Evolutionary conservation across 2,888 invertebrate species (phyloP).

Genomic region (Bursaphelenchus okinawaensis): DNA sequence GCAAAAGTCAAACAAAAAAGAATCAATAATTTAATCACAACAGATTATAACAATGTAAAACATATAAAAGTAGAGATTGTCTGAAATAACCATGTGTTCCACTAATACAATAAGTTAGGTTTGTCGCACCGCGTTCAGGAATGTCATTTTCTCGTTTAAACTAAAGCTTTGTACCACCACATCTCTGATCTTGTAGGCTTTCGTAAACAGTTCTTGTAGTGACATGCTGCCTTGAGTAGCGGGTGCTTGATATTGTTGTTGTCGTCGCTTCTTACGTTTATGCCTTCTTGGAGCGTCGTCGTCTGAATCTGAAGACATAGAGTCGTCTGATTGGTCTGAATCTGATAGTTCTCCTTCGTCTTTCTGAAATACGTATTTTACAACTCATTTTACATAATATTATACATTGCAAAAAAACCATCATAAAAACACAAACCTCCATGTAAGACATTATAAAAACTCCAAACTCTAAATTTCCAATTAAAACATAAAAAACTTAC

Average conservation of each 20-base stretch:
- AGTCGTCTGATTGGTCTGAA: background rate
- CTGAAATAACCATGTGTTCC: background rate
- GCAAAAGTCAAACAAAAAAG: background rate
- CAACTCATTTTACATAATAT: too few species aligned
- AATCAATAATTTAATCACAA: too few species aligned
- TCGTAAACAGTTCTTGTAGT: background rate
- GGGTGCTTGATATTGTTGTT: background rate
- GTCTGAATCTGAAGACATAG: conserved; percentile 6
- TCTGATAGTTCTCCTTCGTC: conserved; percentile 12
- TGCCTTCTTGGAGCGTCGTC: background rate
- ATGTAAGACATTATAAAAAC: too few species aligned
- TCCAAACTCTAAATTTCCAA: too few species aligned
- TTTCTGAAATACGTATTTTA: conserved; percentile 8
- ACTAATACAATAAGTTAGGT: background rate
- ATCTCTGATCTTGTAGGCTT: background rate
- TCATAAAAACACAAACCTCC: too few species aligned
- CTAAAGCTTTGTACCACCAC: conserved; percentile 2
- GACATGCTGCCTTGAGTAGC: background rate
- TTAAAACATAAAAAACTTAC: too few species aligned
- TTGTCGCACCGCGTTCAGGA: background rate
- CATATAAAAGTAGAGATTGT: too few species aligned
- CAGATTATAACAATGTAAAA: background rate
- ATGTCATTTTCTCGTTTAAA: conserved; percentile 1
- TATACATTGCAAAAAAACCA: too few species aligned
- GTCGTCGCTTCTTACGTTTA: background rate